These are phyloP conservation scores for Uromys caudimaculatus DNA, from an alignment of 2,797 vertebrate species.

Conservation along the genomic window DNA sequence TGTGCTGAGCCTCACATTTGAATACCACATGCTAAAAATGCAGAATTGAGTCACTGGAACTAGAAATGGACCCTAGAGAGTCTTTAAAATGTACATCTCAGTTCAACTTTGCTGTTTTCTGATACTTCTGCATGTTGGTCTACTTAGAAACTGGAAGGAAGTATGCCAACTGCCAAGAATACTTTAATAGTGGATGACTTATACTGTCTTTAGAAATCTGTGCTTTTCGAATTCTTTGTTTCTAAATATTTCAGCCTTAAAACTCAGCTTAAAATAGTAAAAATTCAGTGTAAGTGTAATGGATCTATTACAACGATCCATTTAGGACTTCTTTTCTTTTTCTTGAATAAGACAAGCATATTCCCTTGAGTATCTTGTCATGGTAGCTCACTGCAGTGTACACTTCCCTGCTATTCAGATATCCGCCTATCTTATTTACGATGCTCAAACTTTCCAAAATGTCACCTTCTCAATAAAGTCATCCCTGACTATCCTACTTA, in stretches of 20 bases:
- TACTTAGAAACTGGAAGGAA: conserved; percentile 60
- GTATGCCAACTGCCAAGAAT: conserved; percentile 59
- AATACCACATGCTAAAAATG: conserved; percentile 54
- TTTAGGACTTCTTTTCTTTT: conserved; percentile 22
- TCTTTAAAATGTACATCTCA: conserved; percentile 61
- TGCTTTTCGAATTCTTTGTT: conserved; percentile 54
- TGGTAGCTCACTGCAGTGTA: not conserved
- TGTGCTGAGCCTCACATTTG: conserved; percentile 51
- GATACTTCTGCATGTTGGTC: conserved; percentile 56
- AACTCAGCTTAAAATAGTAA: conserved; percentile 51
- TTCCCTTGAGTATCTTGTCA: conserved; percentile 28
- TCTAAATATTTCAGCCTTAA: conserved; percentile 57
- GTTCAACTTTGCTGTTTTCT: conserved; percentile 61
- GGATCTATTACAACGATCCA: not conserved
- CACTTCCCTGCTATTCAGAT: not conserved
- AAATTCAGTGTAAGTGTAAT: not conserved
- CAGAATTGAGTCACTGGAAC: conserved; percentile 49
- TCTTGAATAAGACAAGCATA: conserved; percentile 40
- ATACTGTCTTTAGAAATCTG: conserved; percentile 18
- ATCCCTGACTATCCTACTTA: not conserved
- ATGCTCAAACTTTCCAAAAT: conserved; percentile 34
- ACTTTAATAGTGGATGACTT: conserved; percentile 60
- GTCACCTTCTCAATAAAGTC: conserved; percentile 28
- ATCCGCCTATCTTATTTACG: not conserved
- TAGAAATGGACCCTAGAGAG: conserved; percentile 47